Evolutionary conservation across 2,888 invertebrate genomes (phyloP).

Genomic region (Drosophila diplacantha): DNA sequence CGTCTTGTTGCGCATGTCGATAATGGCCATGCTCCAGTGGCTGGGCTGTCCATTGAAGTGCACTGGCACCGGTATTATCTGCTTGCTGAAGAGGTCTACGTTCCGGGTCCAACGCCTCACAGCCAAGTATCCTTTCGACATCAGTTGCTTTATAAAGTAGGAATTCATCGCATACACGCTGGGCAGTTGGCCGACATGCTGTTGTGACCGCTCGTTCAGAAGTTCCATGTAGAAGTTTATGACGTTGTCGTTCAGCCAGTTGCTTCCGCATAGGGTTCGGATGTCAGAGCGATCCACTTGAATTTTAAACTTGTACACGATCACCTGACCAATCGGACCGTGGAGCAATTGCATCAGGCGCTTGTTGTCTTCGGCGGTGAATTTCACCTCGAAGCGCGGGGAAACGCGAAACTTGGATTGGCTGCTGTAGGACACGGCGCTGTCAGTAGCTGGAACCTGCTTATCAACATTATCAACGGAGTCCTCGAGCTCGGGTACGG

Average conservation of each 20-base stretch:
- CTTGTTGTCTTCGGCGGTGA: conserved; percentile 83
- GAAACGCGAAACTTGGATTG: background rate
- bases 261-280: background rate
- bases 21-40: conserved; percentile 96
- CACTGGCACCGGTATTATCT: conserved; percentile 92
- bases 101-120: conserved; percentile 95
- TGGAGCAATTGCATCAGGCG: conserved; percentile 81
- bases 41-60: conserved; percentile 88
- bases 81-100: conserved; percentile 87
- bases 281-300: conserved; percentile 79
- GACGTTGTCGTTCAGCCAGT: background rate
- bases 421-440: background rate
- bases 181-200: background rate
- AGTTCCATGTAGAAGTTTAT: conserved; percentile 8
- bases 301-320: conserved; percentile 79
- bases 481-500: conserved; percentile 52
- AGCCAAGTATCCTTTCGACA: conserved; percentile 86
- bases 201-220: background rate
- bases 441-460: background rate
- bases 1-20: conserved; percentile 86
- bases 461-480: conserved; percentile 62
- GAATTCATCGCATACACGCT: conserved; percentile 93
- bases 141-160: conserved; percentile 93
- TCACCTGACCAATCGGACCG: conserved; percentile 81
- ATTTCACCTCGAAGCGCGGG: conserved; percentile 78